These are phyloP conservation scores for Podarcis cretensis DNA, from an alignment of 2,113 vertebrate species.

Conservation along the genomic window DNA sequence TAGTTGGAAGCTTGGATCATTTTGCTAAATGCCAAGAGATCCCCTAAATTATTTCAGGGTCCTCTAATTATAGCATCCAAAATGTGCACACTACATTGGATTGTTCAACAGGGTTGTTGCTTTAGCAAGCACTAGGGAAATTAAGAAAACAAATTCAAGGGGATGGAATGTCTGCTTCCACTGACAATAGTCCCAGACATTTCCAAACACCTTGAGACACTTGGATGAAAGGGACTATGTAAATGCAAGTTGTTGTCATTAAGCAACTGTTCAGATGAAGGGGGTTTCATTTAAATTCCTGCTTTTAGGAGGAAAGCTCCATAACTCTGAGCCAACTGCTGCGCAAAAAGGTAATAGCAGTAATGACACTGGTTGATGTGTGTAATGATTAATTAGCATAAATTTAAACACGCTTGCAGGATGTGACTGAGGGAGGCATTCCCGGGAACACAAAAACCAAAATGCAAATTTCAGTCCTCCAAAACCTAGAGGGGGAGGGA, in stretches of 20 bases:
- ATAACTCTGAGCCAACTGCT: slow-evolving; percentile 13
- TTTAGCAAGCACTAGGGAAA: not conserved
- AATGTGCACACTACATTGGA: not conserved
- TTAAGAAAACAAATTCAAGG: not conserved
- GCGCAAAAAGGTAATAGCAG: not conserved
- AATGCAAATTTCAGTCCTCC: not conserved
- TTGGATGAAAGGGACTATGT: not conserved
- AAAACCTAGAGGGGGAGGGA: not conserved
- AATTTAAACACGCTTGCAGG: slow-evolving; percentile 38
- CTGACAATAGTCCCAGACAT: not conserved
- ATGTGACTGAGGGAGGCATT: slow-evolving; percentile 6
- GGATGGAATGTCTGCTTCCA: not conserved
- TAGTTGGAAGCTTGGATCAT: not conserved
- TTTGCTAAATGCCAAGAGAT: not conserved
- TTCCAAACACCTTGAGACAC: not conserved
- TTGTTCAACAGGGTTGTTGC: not conserved
- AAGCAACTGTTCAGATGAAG: slow-evolving; percentile 24
- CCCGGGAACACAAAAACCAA: not conserved
- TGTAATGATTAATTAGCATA: slow-evolving; percentile 57
- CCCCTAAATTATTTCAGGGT: not conserved
- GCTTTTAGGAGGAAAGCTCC: slow-evolving; percentile 41
- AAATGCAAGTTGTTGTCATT: slow-evolving; percentile 23
- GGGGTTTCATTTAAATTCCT: slow-evolving; percentile 3
- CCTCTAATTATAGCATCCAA: not conserved
- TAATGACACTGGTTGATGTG: slow-evolving; percentile 41